Conservation (phyloP, 2,113 vertebrate species). For the Catharus bicknelli region DNA sequence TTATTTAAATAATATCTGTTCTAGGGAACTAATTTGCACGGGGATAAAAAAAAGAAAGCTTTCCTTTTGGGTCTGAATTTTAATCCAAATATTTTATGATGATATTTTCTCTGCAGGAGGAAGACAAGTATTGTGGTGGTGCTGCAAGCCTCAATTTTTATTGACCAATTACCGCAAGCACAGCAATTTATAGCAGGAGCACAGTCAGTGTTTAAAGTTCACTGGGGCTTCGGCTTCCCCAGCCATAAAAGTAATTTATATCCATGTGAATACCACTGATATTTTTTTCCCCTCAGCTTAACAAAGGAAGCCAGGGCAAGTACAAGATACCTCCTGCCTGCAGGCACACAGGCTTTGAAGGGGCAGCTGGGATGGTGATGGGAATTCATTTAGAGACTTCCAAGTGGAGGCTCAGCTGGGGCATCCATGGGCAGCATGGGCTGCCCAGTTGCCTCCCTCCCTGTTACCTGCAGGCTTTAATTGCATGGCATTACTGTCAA, state of each 20-base stretch:
- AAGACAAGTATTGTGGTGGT: not conserved
- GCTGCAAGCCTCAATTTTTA: slow-evolving; percentile 33
- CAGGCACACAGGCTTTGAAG: not conserved
- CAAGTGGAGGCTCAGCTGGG: not conserved
- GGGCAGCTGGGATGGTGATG: rapidly evolving
- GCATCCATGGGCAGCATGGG: rapidly evolving
- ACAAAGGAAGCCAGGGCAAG: not conserved
- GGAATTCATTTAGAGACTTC: not conserved
- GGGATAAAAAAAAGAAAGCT: not conserved
- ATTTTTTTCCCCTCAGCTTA: not conserved
- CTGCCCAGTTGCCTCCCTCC: not conserved
- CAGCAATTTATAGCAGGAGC: not conserved
- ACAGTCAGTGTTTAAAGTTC: slow-evolving; percentile 30
- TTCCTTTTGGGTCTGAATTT: not conserved
- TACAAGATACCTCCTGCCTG: not conserved
- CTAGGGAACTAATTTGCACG: not conserved
- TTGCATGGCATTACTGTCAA: rapidly evolving
- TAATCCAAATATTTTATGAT: not conserved
- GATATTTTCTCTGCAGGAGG: not conserved
- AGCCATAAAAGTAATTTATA: slow-evolving; percentile 6
- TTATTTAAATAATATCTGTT: not conserved
- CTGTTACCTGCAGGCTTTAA: not conserved
- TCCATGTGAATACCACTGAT: not conserved
- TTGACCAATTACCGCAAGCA: not conserved
- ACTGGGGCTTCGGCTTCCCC: not conserved